phyloP scores from a whole-genome alignment of 1,140 invertebrate species.

The Metopolophium dirhodum region DNA sequence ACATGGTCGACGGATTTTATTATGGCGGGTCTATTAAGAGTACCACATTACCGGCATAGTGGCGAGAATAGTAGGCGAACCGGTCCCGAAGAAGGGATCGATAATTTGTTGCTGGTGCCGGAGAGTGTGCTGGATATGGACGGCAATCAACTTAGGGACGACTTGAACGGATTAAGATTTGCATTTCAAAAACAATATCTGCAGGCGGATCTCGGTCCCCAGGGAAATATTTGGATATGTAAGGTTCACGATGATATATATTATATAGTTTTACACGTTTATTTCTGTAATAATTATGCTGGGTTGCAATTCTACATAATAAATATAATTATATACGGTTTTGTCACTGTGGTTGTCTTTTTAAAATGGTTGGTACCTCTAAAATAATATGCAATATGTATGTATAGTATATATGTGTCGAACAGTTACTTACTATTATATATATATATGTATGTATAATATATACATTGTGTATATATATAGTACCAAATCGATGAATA shows the following conservation, averaged over 20 bases:
- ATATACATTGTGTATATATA: not conserved
- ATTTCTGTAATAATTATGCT: not conserved
- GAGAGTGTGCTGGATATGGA: conserved; percentile 71
- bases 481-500: not conserved
- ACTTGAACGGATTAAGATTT: conserved; percentile 66
- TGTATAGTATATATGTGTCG: not conserved
- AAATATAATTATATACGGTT: not conserved
- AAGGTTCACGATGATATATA: conserved; percentile 62
- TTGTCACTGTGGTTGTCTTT: not conserved
- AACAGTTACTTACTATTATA: not conserved
- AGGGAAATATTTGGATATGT: conserved; percentile 72
- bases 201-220: conserved; percentile 63
- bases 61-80: not conserved
- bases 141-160: conserved; percentile 67
- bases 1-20: not conserved
- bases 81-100: conserved; percentile 66
- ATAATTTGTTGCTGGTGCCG: conserved; percentile 69
- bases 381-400: not conserved
- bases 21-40: conserved; percentile 64
- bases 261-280: not conserved
- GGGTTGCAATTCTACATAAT: not conserved
- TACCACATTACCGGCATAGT: conserved; percentile 60
- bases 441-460: too few relatives aligned
- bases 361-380: not conserved
- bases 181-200: conserved; percentile 69